A percentile compares a stretch with the other conserved stretches of the same genome.
These are phyloP conservation scores for Embidobia sp. DNA, from an alignment of 2,888 invertebrate genomes.

Conservation along the genomic window DNA sequence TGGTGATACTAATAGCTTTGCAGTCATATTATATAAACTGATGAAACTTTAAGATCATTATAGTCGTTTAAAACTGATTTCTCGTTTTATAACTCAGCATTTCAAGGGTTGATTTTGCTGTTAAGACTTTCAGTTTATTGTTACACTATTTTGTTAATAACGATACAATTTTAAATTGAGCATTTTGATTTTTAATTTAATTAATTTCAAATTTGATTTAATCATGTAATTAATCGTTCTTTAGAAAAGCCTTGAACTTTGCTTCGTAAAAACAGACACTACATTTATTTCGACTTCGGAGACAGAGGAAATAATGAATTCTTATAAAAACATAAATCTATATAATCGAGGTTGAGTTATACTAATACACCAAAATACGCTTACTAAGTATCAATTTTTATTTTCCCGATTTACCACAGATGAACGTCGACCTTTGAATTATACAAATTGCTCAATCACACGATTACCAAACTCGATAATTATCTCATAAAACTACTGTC, in stretches of 20 bases:
- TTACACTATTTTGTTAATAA: too few species aligned
- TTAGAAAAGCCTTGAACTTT: constrained; percentile 18
- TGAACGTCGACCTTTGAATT: constrained; percentile 26
- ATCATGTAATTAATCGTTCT: too few species aligned
- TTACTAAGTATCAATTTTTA: background rate
- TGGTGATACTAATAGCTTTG: constrained; percentile 1
- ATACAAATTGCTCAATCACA: constrained; percentile 15
- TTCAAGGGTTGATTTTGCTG: too few species aligned
- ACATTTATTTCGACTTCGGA: constrained; percentile 1
- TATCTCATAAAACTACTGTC: constrained; percentile 17
- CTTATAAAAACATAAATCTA: too few species aligned
- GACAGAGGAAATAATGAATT: constrained; percentile 18
- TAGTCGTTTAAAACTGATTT: background rate
- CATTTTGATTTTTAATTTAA: too few species aligned
- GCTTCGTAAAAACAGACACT: too few species aligned
- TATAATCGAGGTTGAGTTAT: background rate
- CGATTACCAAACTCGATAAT: constrained; percentile 11
- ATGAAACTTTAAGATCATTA: constrained; percentile 9
- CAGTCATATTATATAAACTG: constrained; percentile 3
- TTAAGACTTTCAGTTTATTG: too few species aligned
- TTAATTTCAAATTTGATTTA: too few species aligned
- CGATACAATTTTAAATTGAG: too few species aligned
- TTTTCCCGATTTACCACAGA: background rate
- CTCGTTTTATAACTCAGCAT: background rate
- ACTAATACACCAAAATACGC: background rate